A percentile compares a stretch with the other conserved stretches of the same genome.
Conservation (phyloP, 2,888 invertebrate genomes). For the Eupithecia subumbrata region DNA sequence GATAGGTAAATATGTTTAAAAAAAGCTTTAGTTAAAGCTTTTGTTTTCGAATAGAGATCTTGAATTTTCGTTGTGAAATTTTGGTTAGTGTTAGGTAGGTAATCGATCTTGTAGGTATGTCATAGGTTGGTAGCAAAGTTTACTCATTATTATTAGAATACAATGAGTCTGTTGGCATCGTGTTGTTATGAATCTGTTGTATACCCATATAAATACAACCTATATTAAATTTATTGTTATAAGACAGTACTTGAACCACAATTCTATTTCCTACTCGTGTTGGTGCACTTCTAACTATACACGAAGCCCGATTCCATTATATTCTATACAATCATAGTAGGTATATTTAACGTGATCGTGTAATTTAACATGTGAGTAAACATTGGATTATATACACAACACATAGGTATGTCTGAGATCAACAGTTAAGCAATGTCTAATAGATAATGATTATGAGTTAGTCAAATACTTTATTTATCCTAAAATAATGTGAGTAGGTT, state of each 20-base stretch:
- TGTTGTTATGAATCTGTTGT: slow-evolving; percentile 60
- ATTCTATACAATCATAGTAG: slow-evolving; percentile 60
- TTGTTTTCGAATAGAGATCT: neutral
- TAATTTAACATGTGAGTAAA: slow-evolving; percentile 81
- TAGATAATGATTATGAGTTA: slow-evolving; percentile 47
- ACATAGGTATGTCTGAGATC: slow-evolving; percentile 78
- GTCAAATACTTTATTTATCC: slow-evolving; percentile 49
- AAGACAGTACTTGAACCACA: slow-evolving; percentile 73
- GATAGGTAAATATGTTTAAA: neutral
- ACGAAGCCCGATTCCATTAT: slow-evolving; percentile 70
- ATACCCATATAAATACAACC: slow-evolving; percentile 56
- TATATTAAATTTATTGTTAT: slow-evolving; percentile 65
- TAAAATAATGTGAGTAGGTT: slow-evolving; percentile 7
- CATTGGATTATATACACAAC: slow-evolving; percentile 76
- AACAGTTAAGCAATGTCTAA: slow-evolving; percentile 79
- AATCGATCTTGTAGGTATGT: neutral
- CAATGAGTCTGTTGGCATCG: neutral
- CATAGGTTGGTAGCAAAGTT: neutral
- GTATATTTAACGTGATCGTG: slow-evolving; percentile 67
- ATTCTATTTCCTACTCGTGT: slow-evolving; percentile 77
- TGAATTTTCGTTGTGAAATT: neutral
- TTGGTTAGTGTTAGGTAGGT: neutral
- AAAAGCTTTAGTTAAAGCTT: neutral
- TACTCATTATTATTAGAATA: neutral
- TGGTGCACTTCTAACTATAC: slow-evolving; percentile 78